Evolutionary conservation across 2,888 invertebrate genomes (phyloP), one percentile per base, ranked within the genome.

Genomic region (Tetragonula carbonaria): DNA sequence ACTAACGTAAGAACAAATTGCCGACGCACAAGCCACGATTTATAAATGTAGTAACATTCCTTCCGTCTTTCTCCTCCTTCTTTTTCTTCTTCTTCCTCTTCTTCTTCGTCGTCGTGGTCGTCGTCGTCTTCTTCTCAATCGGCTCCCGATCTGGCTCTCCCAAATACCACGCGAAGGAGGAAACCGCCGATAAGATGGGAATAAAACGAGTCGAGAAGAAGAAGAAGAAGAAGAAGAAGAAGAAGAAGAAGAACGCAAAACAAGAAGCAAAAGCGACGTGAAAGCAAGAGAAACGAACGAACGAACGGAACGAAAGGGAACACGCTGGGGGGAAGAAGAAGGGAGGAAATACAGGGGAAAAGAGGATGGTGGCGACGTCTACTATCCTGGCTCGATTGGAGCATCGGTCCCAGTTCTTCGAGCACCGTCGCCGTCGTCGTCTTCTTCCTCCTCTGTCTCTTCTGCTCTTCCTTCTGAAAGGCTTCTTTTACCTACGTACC

Each of bases 1-100:
- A 86, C 80, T 65, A 65, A 65, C 65, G 65, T 82, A 80, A 78
- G 80, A 86, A 83, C 85, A 83, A 85, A 86, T 85, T 83, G 80
- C 74, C 80, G 21, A 50, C 75, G 50, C 71, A 55, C 55, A 71
- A 50, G 23, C 50, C 38, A 83, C 67, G 71, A 66, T 74, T 66
- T 53, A 23, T 13, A 45, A 45, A 45, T 45, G 45, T 45, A 66
- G 75, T 71, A 73, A 70, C 86, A 80, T 84, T 85, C 82, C 62
- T 72, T 62, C 55, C 53, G 66, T 51, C 78, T 65, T 70, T 62
- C 18, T 75, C 63, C 59, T 62, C 33, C 33, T 28, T 4, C 16
- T 50, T 33, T 33, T 33, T 51, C 78, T 62, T 70, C 65, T 21
- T 75, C 63, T 59, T 53, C 33, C 33, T 23, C 4, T 11, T 51